These are phyloP conservation scores for Myotis brandtii DNA, from an alignment of 2,113 vertebrate genomes.

Conservation along the genomic window DNA sequence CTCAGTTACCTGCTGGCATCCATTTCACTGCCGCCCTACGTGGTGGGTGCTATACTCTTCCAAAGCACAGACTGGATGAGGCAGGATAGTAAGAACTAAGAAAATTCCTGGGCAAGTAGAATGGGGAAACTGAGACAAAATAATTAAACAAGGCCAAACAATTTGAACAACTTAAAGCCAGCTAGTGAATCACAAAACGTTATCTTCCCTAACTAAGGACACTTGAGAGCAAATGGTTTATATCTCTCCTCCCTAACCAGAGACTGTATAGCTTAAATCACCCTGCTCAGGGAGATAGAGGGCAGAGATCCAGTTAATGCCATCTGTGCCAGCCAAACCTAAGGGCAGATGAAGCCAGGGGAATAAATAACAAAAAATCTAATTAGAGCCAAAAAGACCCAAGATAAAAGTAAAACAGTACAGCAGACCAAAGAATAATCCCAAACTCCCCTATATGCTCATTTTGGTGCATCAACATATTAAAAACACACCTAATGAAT, in stretches of 20 bases:
- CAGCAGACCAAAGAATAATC: not conserved
- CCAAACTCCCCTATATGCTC: not conserved
- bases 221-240: not conserved
- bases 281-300: not conserved
- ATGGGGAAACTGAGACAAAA: not conserved
- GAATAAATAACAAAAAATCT: not conserved
- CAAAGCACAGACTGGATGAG: not conserved
- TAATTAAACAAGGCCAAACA: not conserved
- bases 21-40: not conserved
- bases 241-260: not conserved
- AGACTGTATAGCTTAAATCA: not conserved
- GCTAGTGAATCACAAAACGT: not conserved
- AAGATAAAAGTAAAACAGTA: not conserved
- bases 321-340: not conserved
- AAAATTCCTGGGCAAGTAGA: not conserved
- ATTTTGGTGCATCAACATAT: not conserved
- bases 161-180: not conserved
- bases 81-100: not conserved
- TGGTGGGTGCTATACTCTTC: not conserved
- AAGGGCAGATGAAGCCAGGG: not conserved
- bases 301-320: not conserved
- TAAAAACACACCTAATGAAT: not conserved
- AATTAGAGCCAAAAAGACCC: not conserved
- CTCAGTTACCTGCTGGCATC: rapidly evolving
- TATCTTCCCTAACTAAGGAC: not conserved